Base-by-base conservation (phyloP, 2,888 invertebrate species). In the Eueremaeus valkanovi region DNA sequence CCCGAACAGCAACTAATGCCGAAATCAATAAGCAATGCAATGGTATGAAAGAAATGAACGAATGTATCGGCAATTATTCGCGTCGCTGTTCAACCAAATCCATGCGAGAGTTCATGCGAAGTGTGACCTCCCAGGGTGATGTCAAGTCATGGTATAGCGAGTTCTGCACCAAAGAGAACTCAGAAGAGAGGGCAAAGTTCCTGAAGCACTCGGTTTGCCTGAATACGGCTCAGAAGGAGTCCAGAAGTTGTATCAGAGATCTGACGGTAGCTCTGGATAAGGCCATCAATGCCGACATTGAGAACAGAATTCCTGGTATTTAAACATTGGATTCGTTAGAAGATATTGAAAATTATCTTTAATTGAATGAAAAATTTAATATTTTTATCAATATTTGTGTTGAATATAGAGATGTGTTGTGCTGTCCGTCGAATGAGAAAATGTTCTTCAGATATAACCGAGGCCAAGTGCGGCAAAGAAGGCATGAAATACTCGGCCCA, bases 1-100 rank as follows among this genome's bases (percentile, higher is more conserved):
- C n/a, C n/a, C n/a, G n/a, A n/a, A 68, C 73, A 74, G 76, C 75
- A 2, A 76, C 72, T 21, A 31, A 63, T 9, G 76, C 72, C 16
- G 76, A 76, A 16, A 72, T 76, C 58, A 73, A 76, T 40, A 76
- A 76, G 66, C 75, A 76, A 21, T 76, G 76, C 31, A 61, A 73
- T 58, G 75, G 72, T 18, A 29, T 75, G 61, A 74, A 75, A 74
- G 76, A 76, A 33, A 73, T 75, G 75, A 75, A 70, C 36, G 79
- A 78, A 73, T 79, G 79, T 40, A 77, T 78, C 13, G 75, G 76
- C 1, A 78, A 78, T 40, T 79, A 78, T 42, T 76, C 78, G 1
- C 36, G 63, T 2, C 76, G 76, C 3, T 79, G 79, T 58, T 78
- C 78, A 31, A 79, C 79, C 0, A 78, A 78, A 9, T 70, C 78